Base-by-base conservation (phyloP, 1,140 invertebrate genomes). In the Bombus polaris region DNA sequence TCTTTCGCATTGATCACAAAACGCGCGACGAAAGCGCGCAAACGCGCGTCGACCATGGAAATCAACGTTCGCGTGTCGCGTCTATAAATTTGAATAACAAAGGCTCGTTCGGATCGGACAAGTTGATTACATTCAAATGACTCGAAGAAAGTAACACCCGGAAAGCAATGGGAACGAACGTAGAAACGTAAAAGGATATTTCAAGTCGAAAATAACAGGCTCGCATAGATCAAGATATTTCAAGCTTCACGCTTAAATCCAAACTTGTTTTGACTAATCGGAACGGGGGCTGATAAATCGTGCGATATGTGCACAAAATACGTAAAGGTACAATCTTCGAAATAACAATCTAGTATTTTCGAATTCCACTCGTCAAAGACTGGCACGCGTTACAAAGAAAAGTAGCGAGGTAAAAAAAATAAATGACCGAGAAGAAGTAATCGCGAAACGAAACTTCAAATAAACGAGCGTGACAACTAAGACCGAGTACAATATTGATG, bases 281-380 rank as follows among this genome's bases (percentile, higher is more conserved):
- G 4, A 62, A n/a, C 59, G 28, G 13, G 28, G 12, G 59, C 59
- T 62, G 1, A 3, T 62, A 13, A 12, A 62, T 13, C 28, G 28
- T 0, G 18, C 47, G 47, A 53, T 53, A 18, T 6, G 18, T 1
- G 18, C 28, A 1, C 3, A 0, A 62, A 28, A 62, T 5, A 13
- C 0, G 28, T 2, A n/a, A 62, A n/a, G 18, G 1, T 22, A 53
- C 0, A 0, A 18, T 53, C 47, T 22, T 22, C 18, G 47, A 8
- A 8, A 22, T 53, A 62, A 13, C 9, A 0, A n/a, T 28, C 10
- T 5, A 0, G 28, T n/a, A 13, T 62, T 28, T 28, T 59, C 28
- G 25, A 28, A 12, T n/a, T n/a, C 10, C 2, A 12, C 57, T 12
- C 28, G 59, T n/a, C 28, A 0, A 5, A n/a, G 22, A 13, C 3